Evolutionary conservation across 2,113 vertebrate genomes (phyloP).

Genomic region (Salvator merianae): DNA sequence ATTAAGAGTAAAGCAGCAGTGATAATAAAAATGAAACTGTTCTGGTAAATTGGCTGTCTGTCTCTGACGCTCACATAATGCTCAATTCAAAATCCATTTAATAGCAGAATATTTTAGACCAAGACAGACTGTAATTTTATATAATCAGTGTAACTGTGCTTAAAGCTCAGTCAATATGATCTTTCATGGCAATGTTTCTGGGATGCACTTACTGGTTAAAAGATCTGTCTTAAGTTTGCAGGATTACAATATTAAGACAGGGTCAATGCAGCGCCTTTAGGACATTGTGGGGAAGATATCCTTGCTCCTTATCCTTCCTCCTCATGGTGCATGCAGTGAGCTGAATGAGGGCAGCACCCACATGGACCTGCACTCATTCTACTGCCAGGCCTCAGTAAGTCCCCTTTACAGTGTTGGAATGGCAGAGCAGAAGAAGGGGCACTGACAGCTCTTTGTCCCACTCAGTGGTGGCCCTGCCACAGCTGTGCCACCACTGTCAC

Average conservation of each 20-base stretch:
- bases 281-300: no score
- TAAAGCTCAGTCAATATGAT: constrained; percentile 51
- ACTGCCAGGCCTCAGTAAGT: no score
- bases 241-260: constrained; percentile 11
- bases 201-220: constrained; percentile 30
- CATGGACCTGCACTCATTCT: no score
- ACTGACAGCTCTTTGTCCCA: no score
- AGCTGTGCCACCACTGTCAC: no score
- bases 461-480: no score
- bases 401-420: no score
- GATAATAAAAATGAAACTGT: constrained; percentile 35
- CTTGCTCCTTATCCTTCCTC: no score
- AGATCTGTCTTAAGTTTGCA: not conserved
- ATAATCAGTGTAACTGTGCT: constrained; percentile 57
- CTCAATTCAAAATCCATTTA: constrained; percentile 59
- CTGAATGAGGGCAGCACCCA: no score
- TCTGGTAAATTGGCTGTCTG: constrained; percentile 37
- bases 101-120: not conserved
- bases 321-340: no score
- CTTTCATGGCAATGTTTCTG: constrained; percentile 55
- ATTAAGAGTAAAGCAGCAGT: constrained; percentile 40
- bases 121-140: constrained; percentile 50
- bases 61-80: constrained; percentile 37
- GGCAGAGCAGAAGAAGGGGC: no score
- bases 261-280: no score